Conservation (phyloP, 1,140 invertebrate species). For the Pogonomyrmex californicus region DNA sequence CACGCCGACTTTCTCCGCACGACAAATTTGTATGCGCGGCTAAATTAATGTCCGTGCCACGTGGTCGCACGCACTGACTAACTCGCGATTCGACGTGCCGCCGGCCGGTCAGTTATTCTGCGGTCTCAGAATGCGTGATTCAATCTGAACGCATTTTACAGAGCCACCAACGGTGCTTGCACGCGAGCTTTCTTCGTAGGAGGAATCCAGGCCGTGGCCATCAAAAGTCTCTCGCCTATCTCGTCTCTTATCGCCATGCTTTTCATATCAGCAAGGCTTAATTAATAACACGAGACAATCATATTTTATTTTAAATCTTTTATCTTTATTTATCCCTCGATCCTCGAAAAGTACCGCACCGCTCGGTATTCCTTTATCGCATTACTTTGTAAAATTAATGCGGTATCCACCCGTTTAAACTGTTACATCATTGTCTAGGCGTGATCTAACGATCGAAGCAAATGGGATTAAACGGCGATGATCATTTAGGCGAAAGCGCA, state of each 20-base stretch:
- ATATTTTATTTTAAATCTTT: conserved; percentile 2
- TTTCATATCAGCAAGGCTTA: background rate
- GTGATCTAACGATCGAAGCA: conserved; percentile 46
- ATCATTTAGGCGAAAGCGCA: conserved; percentile 48
- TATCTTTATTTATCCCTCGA: background rate
- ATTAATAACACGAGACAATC: background rate
- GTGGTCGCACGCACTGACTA: conserved; percentile 77
- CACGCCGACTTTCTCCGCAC: conserved; percentile 35
- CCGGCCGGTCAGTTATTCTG: conserved; percentile 79
- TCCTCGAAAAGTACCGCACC: background rate
- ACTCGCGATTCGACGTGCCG: background rate
- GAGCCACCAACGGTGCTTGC: conserved; percentile 66
- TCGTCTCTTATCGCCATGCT: background rate
- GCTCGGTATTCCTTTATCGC: background rate
- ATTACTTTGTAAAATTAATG: conserved; percentile 24
- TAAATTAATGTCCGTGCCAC: conserved; percentile 80
- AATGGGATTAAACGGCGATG: conserved; percentile 54
- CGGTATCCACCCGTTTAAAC: background rate
- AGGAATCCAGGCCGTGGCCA: conserved; percentile 55
- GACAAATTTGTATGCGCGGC: conserved; percentile 79
- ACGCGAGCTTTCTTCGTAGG: conserved; percentile 72
- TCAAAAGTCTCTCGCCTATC: conserved; percentile 5
- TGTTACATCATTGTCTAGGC: conserved; percentile 43
- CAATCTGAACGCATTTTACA: conserved; percentile 82
- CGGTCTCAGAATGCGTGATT: conserved; percentile 73